These are phyloP conservation scores for Cervus canadensis DNA, from an alignment of 2,113 vertebrate species.

Conservation along the genomic window DNA sequence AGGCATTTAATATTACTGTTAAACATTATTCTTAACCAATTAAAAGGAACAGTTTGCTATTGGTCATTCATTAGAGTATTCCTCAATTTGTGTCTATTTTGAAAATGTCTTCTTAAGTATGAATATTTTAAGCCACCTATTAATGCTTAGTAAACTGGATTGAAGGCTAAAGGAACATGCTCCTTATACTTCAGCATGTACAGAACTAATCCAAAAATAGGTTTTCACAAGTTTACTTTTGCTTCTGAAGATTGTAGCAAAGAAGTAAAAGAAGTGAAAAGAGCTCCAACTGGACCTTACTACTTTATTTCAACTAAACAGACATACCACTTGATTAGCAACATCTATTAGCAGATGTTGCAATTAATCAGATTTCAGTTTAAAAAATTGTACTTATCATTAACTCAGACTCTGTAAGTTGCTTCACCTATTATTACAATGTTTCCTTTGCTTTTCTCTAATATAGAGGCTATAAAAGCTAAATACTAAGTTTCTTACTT, in stretches of 20 bases:
- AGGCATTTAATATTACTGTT: background rate
- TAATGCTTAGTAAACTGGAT: background rate
- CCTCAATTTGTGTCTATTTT: slow-evolving; percentile 1
- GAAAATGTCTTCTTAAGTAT: background rate
- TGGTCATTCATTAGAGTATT: background rate
- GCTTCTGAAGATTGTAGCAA: background rate
- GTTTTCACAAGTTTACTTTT: background rate
- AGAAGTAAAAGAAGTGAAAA: background rate
- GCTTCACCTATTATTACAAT: background rate
- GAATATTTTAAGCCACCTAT: background rate
- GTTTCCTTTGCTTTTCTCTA: slow-evolving; percentile 20
- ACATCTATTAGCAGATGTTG: background rate
- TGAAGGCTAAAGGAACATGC: background rate
- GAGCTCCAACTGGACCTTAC: background rate
- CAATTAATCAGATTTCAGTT: background rate
- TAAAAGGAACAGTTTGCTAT: background rate
- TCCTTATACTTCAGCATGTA: background rate
- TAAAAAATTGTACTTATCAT: background rate
- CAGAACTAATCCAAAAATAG: background rate
- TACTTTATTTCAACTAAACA: background rate
- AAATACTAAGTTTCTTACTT: background rate
- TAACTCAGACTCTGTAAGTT: background rate
- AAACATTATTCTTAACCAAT: background rate
- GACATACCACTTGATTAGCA: background rate
- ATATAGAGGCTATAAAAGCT: background rate